phyloP scores from a whole-genome alignment of 1,140 invertebrate genomes.

The Vollenhovia emeryi region DNA sequence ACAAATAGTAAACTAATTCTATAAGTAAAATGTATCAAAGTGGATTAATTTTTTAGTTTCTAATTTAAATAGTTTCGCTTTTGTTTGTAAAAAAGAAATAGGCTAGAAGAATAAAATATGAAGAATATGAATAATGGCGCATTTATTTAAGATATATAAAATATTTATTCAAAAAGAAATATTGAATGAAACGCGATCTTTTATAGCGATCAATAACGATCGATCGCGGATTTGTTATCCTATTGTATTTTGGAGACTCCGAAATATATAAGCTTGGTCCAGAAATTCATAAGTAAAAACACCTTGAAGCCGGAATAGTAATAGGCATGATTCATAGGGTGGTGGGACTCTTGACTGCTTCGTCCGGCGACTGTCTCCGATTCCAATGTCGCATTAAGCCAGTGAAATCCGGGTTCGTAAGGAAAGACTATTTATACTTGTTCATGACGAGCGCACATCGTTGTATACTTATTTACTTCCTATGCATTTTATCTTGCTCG shows the following conservation, averaged over 20 bases:
- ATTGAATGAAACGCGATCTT: background rate
- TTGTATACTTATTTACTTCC: conserved; percentile 47
- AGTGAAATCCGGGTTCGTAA: conserved; percentile 64
- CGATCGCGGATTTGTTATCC: background rate
- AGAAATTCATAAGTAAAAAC: conserved; percentile 12
- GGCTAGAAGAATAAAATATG: background rate
- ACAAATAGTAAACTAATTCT: background rate
- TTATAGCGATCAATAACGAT: background rate
- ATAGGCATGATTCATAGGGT: conserved; percentile 65
- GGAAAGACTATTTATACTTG: conserved; percentile 68
- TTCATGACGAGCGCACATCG: conserved; percentile 40
- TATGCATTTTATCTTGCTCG: conserved; percentile 33
- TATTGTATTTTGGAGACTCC: background rate
- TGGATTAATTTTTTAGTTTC: background rate
- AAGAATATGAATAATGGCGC: background rate
- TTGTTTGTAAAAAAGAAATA: background rate
- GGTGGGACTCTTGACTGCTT: conserved; percentile 57
- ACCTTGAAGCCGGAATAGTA: conserved; percentile 58
- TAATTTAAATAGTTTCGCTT: background rate
- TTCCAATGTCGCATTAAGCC: conserved; percentile 68
- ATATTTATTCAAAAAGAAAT: background rate
- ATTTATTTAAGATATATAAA: conserved; percentile 3
- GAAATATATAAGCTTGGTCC: background rate
- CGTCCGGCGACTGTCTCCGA: conserved; percentile 64
- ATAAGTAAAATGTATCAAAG: background rate